These are phyloP conservation scores for Indri indri DNA, from an alignment of 2,113 vertebrate species.

Conservation along the genomic window DNA sequence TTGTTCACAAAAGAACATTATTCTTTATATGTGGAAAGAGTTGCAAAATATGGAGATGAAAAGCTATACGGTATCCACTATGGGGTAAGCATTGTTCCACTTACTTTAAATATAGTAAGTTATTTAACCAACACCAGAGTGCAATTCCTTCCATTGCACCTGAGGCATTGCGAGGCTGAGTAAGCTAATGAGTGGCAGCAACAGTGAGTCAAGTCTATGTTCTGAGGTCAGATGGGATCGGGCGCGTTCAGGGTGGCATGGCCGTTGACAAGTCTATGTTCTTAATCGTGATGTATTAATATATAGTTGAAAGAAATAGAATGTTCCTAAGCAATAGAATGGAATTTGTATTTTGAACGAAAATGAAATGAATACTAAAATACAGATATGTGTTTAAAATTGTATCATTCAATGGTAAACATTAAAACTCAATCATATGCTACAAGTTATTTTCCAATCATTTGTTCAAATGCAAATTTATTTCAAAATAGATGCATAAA, in stretches of 20 bases:
- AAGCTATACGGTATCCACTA: neutral
- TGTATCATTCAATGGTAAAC: neutral
- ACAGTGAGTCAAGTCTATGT: neutral
- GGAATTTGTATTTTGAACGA: neutral
- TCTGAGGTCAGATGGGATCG: neutral
- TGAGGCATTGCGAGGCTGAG: neutral
- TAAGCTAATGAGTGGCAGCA: neutral
- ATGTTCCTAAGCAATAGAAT: neutral
- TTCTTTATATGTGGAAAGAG: neutral
- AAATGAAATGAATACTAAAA: neutral
- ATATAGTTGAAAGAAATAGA: neutral
- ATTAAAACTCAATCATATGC: neutral
- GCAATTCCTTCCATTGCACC: neutral
- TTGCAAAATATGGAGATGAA: neutral
- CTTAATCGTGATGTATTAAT: neutral
- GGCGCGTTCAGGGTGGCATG: too few relatives aligned
- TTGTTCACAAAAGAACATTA: neutral
- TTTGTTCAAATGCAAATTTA: neutral
- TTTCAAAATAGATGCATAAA: neutral
- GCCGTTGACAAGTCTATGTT: neutral
- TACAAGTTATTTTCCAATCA: neutral
- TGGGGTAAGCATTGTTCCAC: accelerated
- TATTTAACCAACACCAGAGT: neutral
- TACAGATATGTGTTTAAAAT: neutral
- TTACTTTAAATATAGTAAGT: neutral